These are phyloP conservation scores for Xiphophorus maculatus DNA, from an alignment of 2,113 vertebrate species.

Conservation along the genomic window DNA sequence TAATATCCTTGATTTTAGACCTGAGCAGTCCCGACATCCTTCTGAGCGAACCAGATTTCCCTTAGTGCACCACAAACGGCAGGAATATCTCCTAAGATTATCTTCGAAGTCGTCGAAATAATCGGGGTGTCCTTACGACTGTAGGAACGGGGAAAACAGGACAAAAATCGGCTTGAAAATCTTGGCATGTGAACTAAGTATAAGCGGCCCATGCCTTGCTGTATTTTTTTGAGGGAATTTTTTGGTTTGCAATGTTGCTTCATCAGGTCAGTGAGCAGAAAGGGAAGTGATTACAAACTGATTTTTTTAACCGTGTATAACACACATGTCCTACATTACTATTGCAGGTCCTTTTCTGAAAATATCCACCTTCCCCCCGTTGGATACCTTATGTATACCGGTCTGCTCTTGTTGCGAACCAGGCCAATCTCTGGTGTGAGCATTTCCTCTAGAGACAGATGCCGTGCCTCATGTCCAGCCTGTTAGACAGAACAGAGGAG, in stretches of 20 bases:
- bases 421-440: constrained; percentile 15
- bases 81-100: no score
- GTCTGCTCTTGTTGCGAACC: constrained; percentile 7
- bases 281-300: background rate
- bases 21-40: no score
- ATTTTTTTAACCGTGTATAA: background rate
- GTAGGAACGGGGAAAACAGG: no score
- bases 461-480: constrained; percentile 75
- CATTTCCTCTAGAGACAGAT: constrained; percentile 64
- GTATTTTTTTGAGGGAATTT: background rate
- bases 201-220: background rate
- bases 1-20: no score
- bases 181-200: background rate
- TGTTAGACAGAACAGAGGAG: constrained; percentile 69
- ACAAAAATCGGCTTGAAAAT: background rate
- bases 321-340: background rate
- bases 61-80: no score
- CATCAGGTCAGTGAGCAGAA: background rate
- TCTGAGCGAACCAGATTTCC: no score
- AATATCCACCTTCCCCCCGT: background rate
- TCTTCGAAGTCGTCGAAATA: no score
- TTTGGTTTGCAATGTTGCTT: background rate
- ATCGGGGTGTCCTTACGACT: no score
- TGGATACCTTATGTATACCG: background rate
- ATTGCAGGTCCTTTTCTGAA: background rate